These are phyloP conservation scores for Brassicogethes aeneus DNA, from an alignment of 2,888 invertebrate species.

Conservation along the genomic window DNA sequence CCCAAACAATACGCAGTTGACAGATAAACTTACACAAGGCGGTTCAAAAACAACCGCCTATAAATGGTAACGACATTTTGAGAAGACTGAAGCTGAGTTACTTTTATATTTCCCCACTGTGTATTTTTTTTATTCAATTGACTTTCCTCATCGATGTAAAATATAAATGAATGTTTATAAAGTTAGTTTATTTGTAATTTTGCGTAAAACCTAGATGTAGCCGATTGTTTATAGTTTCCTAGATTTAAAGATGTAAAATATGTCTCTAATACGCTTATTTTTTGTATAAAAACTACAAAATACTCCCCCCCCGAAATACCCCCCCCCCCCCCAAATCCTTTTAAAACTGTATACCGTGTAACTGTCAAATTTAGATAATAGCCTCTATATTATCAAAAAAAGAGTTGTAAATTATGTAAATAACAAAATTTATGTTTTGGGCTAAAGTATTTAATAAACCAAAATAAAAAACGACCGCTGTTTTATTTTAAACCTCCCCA, in stretches of 20 bases:
- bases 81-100: no score
- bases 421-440: constrained; percentile 30
- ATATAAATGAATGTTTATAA: constrained; percentile 9
- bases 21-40: no score
- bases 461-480: constrained; percentile 13
- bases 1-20: no score
- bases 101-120: no score
- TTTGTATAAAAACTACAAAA: constrained; percentile 24
- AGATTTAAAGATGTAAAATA: constrained; percentile 18
- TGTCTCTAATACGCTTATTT: constrained; percentile 25
- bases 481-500: constrained; percentile 1
- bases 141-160: no score
- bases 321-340: constrained; percentile 4
- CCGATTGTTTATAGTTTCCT: constrained; percentile 17
- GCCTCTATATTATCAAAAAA: constrained; percentile 13
- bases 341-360: constrained; percentile 22
- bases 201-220: background rate
- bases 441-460: constrained; percentile 27
- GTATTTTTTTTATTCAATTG: no score
- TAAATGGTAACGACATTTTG: no score
- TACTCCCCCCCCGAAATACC: constrained; percentile 19
- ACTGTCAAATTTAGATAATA: constrained; percentile 16
- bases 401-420: constrained; percentile 26
- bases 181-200: constrained; percentile 16
- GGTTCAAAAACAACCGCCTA: no score